Conservation (phyloP, 2,888 invertebrate species). For the Yponomeuta evonymella region DNA sequence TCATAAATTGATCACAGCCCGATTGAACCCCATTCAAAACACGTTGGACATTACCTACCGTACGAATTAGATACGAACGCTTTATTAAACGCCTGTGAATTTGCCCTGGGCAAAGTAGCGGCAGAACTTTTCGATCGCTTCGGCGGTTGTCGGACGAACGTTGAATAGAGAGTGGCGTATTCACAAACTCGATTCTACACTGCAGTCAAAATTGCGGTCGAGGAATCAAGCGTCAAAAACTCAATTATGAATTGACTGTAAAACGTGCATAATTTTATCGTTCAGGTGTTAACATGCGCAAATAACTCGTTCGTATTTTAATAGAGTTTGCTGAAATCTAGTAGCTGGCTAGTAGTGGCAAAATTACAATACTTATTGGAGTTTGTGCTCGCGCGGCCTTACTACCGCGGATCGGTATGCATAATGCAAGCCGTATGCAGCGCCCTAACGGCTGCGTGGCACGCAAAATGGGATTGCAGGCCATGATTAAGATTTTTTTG, state of each 20-base stretch:
- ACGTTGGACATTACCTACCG: not conserved
- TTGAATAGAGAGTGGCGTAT: conserved; percentile 12
- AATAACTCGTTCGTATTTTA: not conserved
- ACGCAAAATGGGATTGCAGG: conserved; percentile 29
- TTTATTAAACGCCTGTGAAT: not conserved
- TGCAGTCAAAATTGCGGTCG: not conserved
- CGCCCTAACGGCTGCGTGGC: conserved; percentile 32
- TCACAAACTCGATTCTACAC: not conserved
- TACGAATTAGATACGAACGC: conserved; percentile 1
- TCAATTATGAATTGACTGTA: not conserved
- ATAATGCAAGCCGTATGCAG: conserved; percentile 33
- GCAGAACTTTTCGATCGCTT: conserved; percentile 5
- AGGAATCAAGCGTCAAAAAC: not conserved
- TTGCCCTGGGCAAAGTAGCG: not conserved
- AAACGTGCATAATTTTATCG: not conserved
- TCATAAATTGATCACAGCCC: conserved; percentile 15
- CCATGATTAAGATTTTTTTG: conserved; percentile 31
- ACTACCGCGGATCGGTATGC: conserved; percentile 24
- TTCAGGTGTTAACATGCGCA: not conserved
- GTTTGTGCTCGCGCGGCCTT: not conserved
- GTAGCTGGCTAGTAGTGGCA: not conserved
- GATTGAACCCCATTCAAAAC: conserved; percentile 2
- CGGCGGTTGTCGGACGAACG: not conserved
- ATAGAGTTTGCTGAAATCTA: conserved; percentile 5
- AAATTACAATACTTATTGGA: conserved; percentile 1